Evolutionary conservation across 2,797 vertebrate genomes (phyloP), one percentile per base, ranked within the genome.

Genomic region (Smutsia temminckii): DNA sequence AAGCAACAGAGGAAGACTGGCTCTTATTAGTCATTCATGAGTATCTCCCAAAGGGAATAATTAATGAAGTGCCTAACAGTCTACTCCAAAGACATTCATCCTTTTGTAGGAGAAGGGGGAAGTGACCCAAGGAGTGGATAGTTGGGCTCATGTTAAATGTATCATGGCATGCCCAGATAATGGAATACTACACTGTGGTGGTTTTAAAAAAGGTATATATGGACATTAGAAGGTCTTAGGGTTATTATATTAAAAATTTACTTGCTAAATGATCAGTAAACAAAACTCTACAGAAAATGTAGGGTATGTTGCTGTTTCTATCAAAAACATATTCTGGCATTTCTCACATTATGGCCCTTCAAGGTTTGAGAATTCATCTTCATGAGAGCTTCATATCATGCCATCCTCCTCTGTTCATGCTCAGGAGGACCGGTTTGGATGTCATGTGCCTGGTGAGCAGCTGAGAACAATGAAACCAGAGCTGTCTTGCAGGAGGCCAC

Each of bases 231-330:
- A 61, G 2, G 16, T 68, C 9, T 55, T 69, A 46, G 8, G 34
- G 34, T 75, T 92, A 91, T 75, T 69, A 91, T 16, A 88, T 46
- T 68, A 85, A 93, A 96, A 59, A 81, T 25, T 3, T 85, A 85
- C 40, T 92, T 95, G 17, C 13, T 61, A 92, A 75, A 61, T 87
- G 63, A 93, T 79, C 25, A 90, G 3, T 51, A 75, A 34, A 40
- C 0, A 89, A 27, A 37, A 59, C 18, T 69, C 37, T 57, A 57
- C 2, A 85, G 61, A 91, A 64, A 59, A 37, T 85, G 23, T 51
- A 63, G 42, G 49, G 3, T 40, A 57, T 17, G 18, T 40, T 88
- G 66, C 29, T 92, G 8, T 85, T 93, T 72, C 71, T 66, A 13
- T 53, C 79, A 55, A 72, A 93, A 93, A 66, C 59, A 78, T 49